These are phyloP conservation scores for Coecobrya sp. DNA, from an alignment of 2,888 invertebrate species.

Conservation along the genomic window DNA sequence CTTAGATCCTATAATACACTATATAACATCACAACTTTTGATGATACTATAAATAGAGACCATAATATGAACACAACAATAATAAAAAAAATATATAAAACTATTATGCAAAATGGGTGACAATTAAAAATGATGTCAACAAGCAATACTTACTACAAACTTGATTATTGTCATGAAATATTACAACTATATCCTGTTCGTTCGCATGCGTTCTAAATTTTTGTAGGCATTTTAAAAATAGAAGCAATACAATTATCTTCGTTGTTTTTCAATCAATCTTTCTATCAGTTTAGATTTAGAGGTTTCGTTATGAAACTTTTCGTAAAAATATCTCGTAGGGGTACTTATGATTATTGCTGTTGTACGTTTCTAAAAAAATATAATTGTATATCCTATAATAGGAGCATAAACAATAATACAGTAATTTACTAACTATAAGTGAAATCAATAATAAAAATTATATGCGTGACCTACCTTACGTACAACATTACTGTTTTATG, in stretches of 20 bases:
- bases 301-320: no score
- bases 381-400: background rate
- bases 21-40: conserved; percentile 33
- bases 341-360: background rate
- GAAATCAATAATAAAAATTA: background rate
- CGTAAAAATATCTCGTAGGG: background rate
- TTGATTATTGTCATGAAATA: conserved; percentile 1
- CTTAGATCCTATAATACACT: background rate
- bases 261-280: conserved; percentile 20
- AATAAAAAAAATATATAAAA: conserved; percentile 28
- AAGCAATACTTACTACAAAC: conserved; percentile 63
- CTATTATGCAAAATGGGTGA: background rate
- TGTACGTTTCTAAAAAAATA: conserved; percentile 24
- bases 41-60: conserved; percentile 31
- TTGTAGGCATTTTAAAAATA: background rate
- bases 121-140: conserved; percentile 26
- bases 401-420: conserved; percentile 19
- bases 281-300: background rate
- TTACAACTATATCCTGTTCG: conserved; percentile 14
- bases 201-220: conserved; percentile 35
- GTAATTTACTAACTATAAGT: background rate
- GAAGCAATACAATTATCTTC: background rate
- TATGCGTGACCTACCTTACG: background rate
- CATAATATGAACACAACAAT: conserved; percentile 53
- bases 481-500: background rate